Base-by-base conservation (phyloP, 2,888 invertebrate genomes). In the Hydrotaea cyrtoneurina region DNA sequence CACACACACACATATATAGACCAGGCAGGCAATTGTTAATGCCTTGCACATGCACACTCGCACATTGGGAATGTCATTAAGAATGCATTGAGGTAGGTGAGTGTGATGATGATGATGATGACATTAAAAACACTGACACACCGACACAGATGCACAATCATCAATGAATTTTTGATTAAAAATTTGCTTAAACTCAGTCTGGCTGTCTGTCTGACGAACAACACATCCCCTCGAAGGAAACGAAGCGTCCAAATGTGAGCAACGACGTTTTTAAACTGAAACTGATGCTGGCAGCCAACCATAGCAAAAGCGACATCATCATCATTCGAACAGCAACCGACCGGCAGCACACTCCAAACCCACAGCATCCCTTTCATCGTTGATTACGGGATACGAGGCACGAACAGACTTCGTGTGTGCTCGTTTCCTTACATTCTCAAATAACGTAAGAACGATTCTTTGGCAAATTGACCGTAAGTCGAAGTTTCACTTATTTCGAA, bases 191-290 rank as follows among this genome's bases (percentile, higher is more conserved):
- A 69, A 23, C 69, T 43, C 66, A 39, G 8, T 55, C 0, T 64
- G 66, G 1, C 69, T 39, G 8, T 69, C 39, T 21, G 21, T 43
- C 19, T 19, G 21, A 8, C 66, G 39, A 66, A 62, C 19, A 43
- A 46, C 43, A 8, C 3, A 23, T 69, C 39, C n/a, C 69, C 21
- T 53, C 31, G 23, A 55, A 85, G 77, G 79, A 77, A 85, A 80
- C 79, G 81, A 83, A 80, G 80, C 89, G 88, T 89, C 89, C 87
- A 89, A 88, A 87, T 89, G 86, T 88, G 87, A 89, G 88, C 89
- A 89, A 88, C 88, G 89, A 86, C 88, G 88, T 88, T 89, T 86
- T 87, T 85, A 89, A 89, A 90, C 90, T 90, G 87, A 90, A 86
- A 83, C 75, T 77, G 82, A 81, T 80, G 78, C 75, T 82, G 74